Percentiles rank a stretch among this genome's conserved stretches.
These are phyloP conservation scores for Polypterus bichir DNA, from an alignment of 2,113 vertebrate genomes.

Conservation along the genomic window DNA sequence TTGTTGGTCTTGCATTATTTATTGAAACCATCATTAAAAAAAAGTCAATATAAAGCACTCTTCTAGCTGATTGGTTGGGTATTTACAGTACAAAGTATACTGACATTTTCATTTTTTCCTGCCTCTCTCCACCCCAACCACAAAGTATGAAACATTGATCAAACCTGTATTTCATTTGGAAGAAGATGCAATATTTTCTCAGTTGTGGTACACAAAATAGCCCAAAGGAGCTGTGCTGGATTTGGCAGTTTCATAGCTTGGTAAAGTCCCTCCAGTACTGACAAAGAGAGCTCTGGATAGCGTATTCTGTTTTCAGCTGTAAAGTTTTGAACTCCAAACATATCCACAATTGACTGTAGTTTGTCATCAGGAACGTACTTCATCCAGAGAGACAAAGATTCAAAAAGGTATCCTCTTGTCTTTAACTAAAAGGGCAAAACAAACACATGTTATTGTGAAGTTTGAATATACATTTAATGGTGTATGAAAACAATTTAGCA, in stretches of 20 bases:
- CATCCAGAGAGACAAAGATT: conserved; percentile 66
- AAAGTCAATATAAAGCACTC: no score
- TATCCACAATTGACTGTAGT: conserved; percentile 60
- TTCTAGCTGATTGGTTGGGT: no score
- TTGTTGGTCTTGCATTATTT: no score
- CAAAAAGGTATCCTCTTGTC: conserved; percentile 59
- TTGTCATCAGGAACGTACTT: conserved; percentile 81
- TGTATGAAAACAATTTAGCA: no score
- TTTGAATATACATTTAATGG: no score
- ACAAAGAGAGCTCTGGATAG: conserved; percentile 36
- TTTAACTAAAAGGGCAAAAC: conserved; percentile 44
- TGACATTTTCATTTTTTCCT: no score
- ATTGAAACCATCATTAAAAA: no score
- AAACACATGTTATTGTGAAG: background rate
- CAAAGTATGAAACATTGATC: background rate
- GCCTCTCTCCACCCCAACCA: no score
- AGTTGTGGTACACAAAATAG: conserved; percentile 51
- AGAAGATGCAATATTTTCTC: conserved; percentile 71
- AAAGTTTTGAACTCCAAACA: conserved; percentile 62
- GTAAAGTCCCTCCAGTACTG: conserved; percentile 60
- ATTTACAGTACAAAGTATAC: no score
- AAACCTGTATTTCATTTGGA: conserved; percentile 68
- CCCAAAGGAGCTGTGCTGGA: conserved; percentile 68
- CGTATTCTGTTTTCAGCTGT: conserved; percentile 27
- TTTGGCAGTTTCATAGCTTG: conserved; percentile 75